Base-by-base conservation (phyloP, 2,113 vertebrate genomes). In the Myrmecophaga tridactyla region DNA sequence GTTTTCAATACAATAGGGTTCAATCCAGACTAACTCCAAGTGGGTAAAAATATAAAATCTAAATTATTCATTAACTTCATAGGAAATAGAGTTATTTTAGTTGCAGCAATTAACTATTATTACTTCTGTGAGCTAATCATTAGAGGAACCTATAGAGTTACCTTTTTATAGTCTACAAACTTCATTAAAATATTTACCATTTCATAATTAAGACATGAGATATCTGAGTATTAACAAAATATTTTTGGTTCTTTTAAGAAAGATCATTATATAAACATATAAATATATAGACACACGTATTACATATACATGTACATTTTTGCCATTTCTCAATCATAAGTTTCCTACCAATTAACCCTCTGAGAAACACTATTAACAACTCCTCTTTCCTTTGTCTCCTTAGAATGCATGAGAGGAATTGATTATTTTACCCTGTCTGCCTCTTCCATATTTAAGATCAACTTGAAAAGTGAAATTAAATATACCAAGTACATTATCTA, bases 401-500 rank as follows among this genome's bases (percentile, higher is more conserved):
- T 87, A 80, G 48, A 65, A 4, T 62, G 53, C 4, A 27, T 31
- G 21, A 84, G 31, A 39, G 36, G 41, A 23, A 72, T 65, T 46
- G 21, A 81, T 86, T 75, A 92, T 91, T 65, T 65, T 80, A 27
- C 34, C 27, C 92, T 62, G 14, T 43, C 36, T 3, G 31, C 4
- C 21, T 65, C 11, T 84, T 62, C n/a, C 31, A 17, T 12, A 78
- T 36, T 87, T 90, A 94, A 90, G 3, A 29, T 87, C 29, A 78
- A 72, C 46, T 94, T 86, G 13, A 88, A 82, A 77, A 6, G 6
- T 77, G 5, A 86, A 96, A 96, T 87, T 92, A 94, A 94, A 91
- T 82, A 75, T 62, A 78, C 4, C 11, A 78, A 83, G 18, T 6
- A 1, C 7, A 60, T n/a, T 72, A 4, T 89, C 20, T 86, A 56